Evolutionary conservation across 1,140 invertebrate species (phyloP).

Genomic region (Dendrolimus kikuchii): DNA sequence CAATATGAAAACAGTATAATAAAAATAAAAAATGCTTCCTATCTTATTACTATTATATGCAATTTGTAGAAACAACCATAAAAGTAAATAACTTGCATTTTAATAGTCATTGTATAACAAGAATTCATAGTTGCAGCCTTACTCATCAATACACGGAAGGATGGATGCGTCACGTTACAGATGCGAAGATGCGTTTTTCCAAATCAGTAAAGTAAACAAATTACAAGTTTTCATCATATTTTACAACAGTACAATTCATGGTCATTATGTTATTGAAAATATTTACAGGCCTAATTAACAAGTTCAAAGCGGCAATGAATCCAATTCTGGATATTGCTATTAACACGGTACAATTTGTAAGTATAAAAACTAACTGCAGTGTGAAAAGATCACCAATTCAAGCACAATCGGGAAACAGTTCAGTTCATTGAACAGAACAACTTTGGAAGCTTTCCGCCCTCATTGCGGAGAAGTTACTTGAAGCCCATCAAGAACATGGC

Average conservation of each 20-base stretch:
- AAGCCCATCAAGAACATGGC: conserved; percentile 39
- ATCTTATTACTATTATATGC: no score
- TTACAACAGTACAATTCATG: conserved; percentile 50
- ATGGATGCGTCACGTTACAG: conserved; percentile 8
- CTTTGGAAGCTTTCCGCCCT: conserved; percentile 9
- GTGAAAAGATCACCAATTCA: conserved; percentile 22
- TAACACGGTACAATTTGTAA: conserved; percentile 43
- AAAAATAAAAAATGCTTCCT: no score
- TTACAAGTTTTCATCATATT: conserved; percentile 27
- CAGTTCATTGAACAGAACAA: conserved; percentile 8
- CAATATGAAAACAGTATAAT: no score
- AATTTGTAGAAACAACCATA: no score
- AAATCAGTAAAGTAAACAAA: conserved; percentile 20
- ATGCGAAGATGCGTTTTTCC: conserved; percentile 5
- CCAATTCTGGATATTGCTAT: conserved; percentile 43
- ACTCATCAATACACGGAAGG: conserved; percentile 14
- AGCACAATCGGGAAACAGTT: conserved; percentile 18
- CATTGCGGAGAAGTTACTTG: conserved; percentile 26
- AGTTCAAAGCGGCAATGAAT: conserved; percentile 39
- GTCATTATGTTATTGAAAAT: conserved; percentile 60
- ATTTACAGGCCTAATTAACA: conserved; percentile 40
- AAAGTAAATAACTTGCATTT: neutral
- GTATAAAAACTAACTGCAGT: conserved; percentile 42
- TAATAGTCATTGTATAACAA: neutral
- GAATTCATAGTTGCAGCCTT: neutral